Conservation (phyloP, 35 echinoderm and acorn worm genomes). For the Lytechinus variegatus region DNA sequence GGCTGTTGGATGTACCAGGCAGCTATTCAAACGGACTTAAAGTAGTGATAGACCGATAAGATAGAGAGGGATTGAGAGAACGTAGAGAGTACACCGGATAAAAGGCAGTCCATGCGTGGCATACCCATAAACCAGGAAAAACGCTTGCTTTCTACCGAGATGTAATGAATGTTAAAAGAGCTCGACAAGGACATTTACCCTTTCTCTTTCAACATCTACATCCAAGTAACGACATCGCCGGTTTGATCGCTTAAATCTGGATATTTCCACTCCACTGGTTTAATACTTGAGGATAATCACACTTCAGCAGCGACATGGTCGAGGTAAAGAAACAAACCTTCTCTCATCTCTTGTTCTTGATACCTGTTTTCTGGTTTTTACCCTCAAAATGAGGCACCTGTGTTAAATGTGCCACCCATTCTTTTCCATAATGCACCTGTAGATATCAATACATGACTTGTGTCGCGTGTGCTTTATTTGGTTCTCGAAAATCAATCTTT, state of each 20-base stretch:
- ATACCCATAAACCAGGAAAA: neutral
- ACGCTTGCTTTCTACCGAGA: neutral
- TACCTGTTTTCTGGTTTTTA: neutral
- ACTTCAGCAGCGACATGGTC: neutral
- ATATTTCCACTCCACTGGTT: slow-evolving; percentile 9
- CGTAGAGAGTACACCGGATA: neutral
- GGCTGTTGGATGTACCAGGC: slow-evolving; percentile 6
- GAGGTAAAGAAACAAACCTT: neutral
- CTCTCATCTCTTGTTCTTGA: neutral
- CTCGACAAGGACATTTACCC: neutral
- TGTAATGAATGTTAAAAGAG: slow-evolving; percentile 22
- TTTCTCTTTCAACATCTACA: neutral
- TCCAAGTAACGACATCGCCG: neutral
- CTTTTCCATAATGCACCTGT: neutral
- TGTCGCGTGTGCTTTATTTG: neutral
- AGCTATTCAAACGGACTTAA: slow-evolving; percentile 42
- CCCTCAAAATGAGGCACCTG: neutral
- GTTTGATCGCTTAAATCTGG: neutral
- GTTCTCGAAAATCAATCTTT: neutral
- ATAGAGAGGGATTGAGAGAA: slow-evolving; percentile 5
- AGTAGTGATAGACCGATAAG: neutral
- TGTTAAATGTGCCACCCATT: neutral
- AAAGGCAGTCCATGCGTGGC: neutral
- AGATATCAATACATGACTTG: neutral
- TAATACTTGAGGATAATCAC: slow-evolving; percentile 35